phyloP scores from a whole-genome alignment of 2,888 invertebrate species.

The Choristoneura rosaceana region DNA sequence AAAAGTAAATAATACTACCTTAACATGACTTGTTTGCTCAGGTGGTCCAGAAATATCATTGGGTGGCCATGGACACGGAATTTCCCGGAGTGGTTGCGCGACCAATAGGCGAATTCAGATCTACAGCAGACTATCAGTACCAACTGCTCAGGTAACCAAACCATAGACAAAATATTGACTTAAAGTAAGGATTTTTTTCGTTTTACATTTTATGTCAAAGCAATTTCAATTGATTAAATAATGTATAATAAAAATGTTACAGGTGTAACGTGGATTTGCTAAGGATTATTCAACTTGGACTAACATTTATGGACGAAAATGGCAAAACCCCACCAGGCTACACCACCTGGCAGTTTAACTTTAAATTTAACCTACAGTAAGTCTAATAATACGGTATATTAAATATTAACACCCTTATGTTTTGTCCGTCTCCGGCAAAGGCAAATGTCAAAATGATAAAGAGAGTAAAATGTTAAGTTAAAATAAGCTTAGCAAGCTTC shows the following conservation, averaged over 20 bases:
- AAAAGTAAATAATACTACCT: neutral
- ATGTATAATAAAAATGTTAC: conserved; percentile 28
- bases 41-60: conserved; percentile 90
- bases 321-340: conserved; percentile 95
- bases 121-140: conserved; percentile 94
- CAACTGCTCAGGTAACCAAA: conserved; percentile 88
- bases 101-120: conserved; percentile 96
- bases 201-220: neutral
- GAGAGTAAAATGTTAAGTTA: no score
- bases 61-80: conserved; percentile 96
- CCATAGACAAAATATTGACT: neutral
- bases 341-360: conserved; percentile 99
- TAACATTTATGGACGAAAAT: conserved; percentile 97
- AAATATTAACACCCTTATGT: no score
- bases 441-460: no score
- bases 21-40: conserved; percentile 45
- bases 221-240: neutral
- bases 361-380: conserved; percentile 97
- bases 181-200: neutral
- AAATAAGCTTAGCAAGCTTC: no score
- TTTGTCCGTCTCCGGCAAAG: no score
- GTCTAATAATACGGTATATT: conserved; percentile 51
- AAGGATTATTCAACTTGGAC: conserved; percentile 96
- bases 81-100: conserved; percentile 98
- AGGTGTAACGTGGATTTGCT: conserved; percentile 96